Conservation (phyloP, 2,888 invertebrate genomes). For the Rhyacophila evoluta region DNA sequence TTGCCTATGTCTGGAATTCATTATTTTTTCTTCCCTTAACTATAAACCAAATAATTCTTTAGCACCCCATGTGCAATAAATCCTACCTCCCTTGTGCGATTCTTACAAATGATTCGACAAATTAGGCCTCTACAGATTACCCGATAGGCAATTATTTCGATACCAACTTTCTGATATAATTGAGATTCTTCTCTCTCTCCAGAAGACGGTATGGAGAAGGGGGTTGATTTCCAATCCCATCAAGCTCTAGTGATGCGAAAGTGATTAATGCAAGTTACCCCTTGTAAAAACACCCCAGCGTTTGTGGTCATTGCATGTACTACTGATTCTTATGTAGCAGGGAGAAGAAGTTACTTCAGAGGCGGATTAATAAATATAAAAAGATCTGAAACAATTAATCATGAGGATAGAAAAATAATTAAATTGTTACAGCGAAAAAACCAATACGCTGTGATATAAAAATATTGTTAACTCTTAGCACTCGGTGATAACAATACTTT, state of each 20-base stretch:
- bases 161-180: neutral
- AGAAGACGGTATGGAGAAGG: neutral
- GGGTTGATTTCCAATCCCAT: constrained; percentile 16
- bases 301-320: constrained; percentile 2
- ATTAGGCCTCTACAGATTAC: neutral
- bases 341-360: neutral
- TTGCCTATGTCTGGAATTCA: too few relatives aligned
- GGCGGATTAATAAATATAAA: neutral
- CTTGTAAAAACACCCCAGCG: constrained; percentile 22
- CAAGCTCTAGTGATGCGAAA: neutral
- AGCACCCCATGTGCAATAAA: neutral
- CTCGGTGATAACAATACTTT: too few relatives aligned
- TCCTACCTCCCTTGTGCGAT: neutral
- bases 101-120: neutral
- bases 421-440: too few relatives aligned
- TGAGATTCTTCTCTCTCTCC: neutral
- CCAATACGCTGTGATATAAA: too few relatives aligned
- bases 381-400: too few relatives aligned
- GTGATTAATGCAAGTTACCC: constrained; percentile 18
- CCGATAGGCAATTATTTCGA: neutral
- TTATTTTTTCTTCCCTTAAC: too few relatives aligned
- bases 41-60: too few relatives aligned
- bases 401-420: too few relatives aligned
- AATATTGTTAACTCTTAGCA: too few relatives aligned
- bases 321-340: neutral